phyloP scores from a whole-genome alignment of 2,113 vertebrate genomes.

The Hipposideros armiger region DNA sequence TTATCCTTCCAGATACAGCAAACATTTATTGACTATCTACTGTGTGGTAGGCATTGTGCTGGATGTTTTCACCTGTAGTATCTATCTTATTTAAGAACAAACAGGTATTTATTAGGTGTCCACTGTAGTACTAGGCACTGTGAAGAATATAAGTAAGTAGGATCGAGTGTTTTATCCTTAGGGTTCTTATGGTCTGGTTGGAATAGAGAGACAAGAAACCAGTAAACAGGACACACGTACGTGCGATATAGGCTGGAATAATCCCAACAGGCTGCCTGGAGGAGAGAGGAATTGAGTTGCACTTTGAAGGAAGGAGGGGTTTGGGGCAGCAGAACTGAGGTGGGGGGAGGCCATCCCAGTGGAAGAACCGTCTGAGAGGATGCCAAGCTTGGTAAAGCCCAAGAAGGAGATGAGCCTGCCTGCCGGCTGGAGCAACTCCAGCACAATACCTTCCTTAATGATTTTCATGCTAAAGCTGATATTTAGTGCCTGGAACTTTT shows the following conservation, averaged over 20 bases:
- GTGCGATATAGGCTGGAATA: not conserved
- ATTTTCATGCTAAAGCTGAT: not conserved
- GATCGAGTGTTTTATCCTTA: not conserved
- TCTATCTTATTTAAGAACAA: conserved; percentile 3
- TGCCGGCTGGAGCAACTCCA: not conserved
- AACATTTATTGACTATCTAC: not conserved
- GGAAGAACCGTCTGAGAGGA: not conserved
- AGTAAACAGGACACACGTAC: not conserved
- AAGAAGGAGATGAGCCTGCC: not conserved
- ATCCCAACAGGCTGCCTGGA: not conserved
- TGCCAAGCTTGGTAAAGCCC: not conserved
- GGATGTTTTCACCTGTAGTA: not conserved
- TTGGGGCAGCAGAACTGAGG: not conserved
- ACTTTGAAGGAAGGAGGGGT: not conserved
- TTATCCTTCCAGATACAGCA: not conserved
- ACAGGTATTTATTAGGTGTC: not conserved
- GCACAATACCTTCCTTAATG: not conserved
- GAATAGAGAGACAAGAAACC: not conserved
- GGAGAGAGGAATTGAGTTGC: not conserved
- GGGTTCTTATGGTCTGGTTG: not conserved
- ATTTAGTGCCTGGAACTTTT: not conserved
- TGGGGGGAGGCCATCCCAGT: not conserved
- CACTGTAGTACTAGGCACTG: not conserved
- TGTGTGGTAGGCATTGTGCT: not conserved
- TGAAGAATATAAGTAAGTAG: not conserved